Evolutionary conservation across 2,888 invertebrate species (phyloP).

Genomic region (Drosophila neonasuta): DNA sequence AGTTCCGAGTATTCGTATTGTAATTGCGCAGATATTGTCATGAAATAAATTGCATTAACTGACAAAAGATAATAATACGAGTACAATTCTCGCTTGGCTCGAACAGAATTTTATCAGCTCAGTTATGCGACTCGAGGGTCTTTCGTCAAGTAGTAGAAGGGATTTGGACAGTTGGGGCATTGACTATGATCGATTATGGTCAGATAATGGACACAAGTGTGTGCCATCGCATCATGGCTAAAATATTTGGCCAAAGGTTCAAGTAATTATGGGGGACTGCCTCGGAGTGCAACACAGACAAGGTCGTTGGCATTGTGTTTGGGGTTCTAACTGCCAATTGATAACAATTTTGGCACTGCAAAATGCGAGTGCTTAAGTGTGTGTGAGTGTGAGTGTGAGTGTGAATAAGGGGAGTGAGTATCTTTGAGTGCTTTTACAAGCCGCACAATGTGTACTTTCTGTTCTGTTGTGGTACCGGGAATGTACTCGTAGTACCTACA

Average conservation of each 20-base stretch:
- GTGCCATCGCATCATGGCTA: constrained; percentile 25
- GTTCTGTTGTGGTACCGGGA: constrained; percentile 25
- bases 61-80: constrained; percentile 40
- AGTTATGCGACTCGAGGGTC: constrained; percentile 41
- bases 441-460: constrained; percentile 36
- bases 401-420: constrained; percentile 19
- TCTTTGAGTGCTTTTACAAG: constrained; percentile 55
- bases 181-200: constrained; percentile 39
- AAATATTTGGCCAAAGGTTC: constrained; percentile 51
- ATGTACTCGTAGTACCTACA: constrained; percentile 39
- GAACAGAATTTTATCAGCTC: constrained; percentile 56
- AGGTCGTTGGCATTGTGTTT: constrained; percentile 59
- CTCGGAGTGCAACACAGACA: constrained; percentile 29
- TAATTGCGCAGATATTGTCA: constrained; percentile 36
- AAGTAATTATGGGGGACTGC: constrained; percentile 31
- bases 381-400: constrained; percentile 16
- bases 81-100: constrained; percentile 51
- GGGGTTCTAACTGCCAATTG: constrained; percentile 22
- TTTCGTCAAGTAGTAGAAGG: constrained; percentile 29
- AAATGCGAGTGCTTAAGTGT: constrained; percentile 41
- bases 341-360: constrained; percentile 63
- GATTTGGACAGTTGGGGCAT: constrained; percentile 29
- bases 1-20: constrained; percentile 25
- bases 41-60: constrained; percentile 31
- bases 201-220: neutral